These are phyloP conservation scores for Plectropomus leopardus DNA, from an alignment of 2,113 vertebrate genomes.

Conservation along the genomic window DNA sequence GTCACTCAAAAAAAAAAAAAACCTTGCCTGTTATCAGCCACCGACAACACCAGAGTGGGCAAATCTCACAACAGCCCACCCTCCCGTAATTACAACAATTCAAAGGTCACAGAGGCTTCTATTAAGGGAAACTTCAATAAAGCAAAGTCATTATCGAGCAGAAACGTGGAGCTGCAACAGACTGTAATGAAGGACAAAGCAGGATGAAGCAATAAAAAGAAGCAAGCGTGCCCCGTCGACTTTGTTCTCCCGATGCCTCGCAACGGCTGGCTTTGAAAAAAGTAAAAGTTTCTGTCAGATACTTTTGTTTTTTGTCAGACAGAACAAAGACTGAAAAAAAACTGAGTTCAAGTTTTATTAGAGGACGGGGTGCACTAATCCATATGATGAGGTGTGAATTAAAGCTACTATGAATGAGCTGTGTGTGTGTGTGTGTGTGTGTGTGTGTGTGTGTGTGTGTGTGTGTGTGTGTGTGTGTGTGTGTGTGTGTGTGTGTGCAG, in stretches of 20 bases:
- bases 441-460: no score
- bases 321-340: conserved; percentile 54
- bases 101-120: conserved; percentile 51
- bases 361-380: conserved; percentile 37
- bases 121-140: conserved; percentile 63
- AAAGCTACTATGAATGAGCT: conserved; percentile 1
- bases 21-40: conserved; percentile 20
- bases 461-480: no score
- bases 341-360: conserved; percentile 48
- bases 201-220: conserved; percentile 54
- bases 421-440: background rate
- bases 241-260: conserved; percentile 57
- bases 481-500: background rate
- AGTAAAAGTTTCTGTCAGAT: conserved; percentile 39
- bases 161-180: conserved; percentile 48
- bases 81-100: conserved; percentile 55
- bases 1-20: conserved; percentile 49
- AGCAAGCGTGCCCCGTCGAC: conserved; percentile 27
- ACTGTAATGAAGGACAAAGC: conserved; percentile 66
- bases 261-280: conserved; percentile 53
- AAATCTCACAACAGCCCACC: conserved; percentile 47
- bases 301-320: conserved; percentile 3
- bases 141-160: conserved; percentile 62
- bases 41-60: conserved; percentile 18
- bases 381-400: conserved; percentile 34